Conservation (phyloP, 2,113 vertebrate species). For the Alexandromys fortis region DNA sequence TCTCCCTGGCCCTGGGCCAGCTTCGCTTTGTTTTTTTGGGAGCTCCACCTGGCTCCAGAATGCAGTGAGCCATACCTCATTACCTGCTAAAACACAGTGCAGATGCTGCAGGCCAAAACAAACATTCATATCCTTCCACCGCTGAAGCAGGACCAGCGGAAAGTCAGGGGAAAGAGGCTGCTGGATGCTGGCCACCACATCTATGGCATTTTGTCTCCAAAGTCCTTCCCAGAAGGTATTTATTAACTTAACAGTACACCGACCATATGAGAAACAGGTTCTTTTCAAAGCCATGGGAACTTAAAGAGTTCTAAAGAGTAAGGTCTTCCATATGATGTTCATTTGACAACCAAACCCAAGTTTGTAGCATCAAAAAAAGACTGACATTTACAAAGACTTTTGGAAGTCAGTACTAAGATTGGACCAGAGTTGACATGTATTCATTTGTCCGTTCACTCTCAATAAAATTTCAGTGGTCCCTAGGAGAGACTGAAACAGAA, state of each 20-base stretch:
- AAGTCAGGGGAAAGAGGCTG: neutral
- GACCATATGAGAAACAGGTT: neutral
- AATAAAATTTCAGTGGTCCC: neutral
- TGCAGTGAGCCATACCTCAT: neutral
- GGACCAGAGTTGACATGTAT: neutral
- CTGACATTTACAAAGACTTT: neutral
- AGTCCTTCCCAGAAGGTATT: neutral
- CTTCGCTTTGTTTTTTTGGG: neutral
- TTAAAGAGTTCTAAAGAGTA: neutral
- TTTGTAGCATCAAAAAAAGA: neutral
- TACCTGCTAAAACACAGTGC: neutral
- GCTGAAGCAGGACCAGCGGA: neutral
- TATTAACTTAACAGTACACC: neutral
- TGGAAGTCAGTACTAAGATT: neutral
- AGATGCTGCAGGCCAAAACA: neutral
- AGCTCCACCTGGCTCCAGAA: slow-evolving; percentile 20
- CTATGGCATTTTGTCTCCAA: neutral
- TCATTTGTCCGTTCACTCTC: neutral
- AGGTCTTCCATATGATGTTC: neutral
- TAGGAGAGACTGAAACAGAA: neutral
- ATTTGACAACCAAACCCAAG: neutral
- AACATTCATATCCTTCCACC: neutral
- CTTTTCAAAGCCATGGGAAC: slow-evolving; percentile 7
- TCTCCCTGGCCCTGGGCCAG: neutral
- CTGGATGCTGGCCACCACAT: neutral